These are phyloP conservation scores for Drosophila rhopaloa DNA, from an alignment of 1,140 invertebrate genomes.

Conservation along the genomic window DNA sequence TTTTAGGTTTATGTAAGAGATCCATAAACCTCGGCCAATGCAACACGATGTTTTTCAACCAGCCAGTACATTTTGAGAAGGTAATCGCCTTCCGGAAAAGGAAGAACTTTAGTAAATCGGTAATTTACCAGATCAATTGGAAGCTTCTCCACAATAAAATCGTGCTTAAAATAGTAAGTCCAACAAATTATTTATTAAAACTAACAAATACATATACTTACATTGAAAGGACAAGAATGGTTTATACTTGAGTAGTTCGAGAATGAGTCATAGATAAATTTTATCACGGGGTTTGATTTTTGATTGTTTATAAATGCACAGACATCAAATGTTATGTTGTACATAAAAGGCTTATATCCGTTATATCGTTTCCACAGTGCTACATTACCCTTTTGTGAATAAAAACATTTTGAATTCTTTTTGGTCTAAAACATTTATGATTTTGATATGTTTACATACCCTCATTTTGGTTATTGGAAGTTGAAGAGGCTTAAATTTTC, in stretches of 20 bases:
- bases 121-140: neutral
- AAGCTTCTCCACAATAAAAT: slow-evolving; percentile 7
- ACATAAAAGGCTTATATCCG: slow-evolving; percentile 20
- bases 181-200: too few relatives aligned
- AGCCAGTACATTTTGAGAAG: neutral
- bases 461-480: neutral
- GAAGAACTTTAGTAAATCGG: slow-evolving; percentile 1
- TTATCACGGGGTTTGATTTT: slow-evolving; percentile 9
- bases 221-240: slow-evolving; percentile 9
- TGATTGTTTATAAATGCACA: slow-evolving; percentile 3
- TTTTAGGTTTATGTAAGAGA: neutral
- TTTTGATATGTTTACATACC: neutral
- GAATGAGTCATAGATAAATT: neutral
- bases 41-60: neutral
- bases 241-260: neutral
- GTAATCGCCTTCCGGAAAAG: slow-evolving; percentile 11
- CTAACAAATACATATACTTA: neutral
- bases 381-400: slow-evolving; percentile 1
- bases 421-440: too few relatives aligned
- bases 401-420: too few relatives aligned
- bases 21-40: neutral
- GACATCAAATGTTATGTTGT: slow-evolving; percentile 4
- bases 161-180: neutral
- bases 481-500: neutral
- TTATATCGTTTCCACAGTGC: slow-evolving; percentile 4